Conservation (phyloP, 1,140 invertebrate species). For the Macrosteles quadrilineatus region DNA sequence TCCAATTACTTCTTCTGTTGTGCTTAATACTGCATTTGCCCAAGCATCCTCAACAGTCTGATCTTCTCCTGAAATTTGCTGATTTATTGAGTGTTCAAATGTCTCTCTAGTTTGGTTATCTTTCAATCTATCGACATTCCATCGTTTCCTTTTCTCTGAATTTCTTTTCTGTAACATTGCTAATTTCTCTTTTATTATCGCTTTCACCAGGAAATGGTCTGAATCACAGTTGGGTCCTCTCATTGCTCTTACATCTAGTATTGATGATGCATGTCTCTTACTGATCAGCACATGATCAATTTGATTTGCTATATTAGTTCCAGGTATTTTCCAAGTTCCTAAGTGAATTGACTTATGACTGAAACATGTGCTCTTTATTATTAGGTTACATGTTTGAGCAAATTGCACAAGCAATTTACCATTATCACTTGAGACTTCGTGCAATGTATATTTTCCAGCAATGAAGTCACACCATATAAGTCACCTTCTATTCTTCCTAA, state of each 20-base stretch:
- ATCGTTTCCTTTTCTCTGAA: background rate
- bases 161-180: background rate
- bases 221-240: slow-evolving; percentile 31
- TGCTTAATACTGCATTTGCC: background rate
- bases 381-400: background rate
- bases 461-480: too few relatives aligned
- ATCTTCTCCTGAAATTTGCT: background rate
- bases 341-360: slow-evolving; percentile 17
- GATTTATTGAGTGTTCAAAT: background rate
- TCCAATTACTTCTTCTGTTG: background rate
- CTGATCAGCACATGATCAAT: slow-evolving; percentile 35
- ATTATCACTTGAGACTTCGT: too few relatives aligned
- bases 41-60: background rate
- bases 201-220: slow-evolving; percentile 29
- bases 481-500: too few relatives aligned
- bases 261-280: background rate
- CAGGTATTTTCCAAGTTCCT: slow-evolving; percentile 30
- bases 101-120: background rate
- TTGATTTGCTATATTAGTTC: slow-evolving; percentile 22
- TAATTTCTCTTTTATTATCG: slow-evolving; percentile 16
- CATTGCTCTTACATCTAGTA: slow-evolving; percentile 24
- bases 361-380: slow-evolving; percentile 4
- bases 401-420: background rate
- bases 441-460: too few relatives aligned
- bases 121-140: background rate